phyloP scores from a whole-genome alignment of 2,113 vertebrate genomes.

The Meleagris gallopavo region DNA sequence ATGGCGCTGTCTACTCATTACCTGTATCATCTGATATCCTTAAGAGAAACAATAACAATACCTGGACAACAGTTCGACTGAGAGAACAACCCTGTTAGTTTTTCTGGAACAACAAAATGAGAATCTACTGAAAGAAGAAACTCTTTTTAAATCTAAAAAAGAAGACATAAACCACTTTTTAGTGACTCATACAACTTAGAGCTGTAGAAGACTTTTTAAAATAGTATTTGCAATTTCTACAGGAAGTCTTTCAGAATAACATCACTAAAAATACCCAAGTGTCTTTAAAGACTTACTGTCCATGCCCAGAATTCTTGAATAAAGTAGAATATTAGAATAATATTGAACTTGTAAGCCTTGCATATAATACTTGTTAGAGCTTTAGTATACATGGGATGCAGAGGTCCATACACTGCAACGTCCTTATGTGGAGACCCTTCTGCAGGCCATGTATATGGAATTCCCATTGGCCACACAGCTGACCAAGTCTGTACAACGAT shows the following conservation, averaged over 20 bases:
- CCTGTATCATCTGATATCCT: neutral
- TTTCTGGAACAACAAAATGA: neutral
- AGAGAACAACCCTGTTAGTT: neutral
- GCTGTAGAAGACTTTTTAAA: conserved; percentile 41
- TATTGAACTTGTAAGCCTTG: neutral
- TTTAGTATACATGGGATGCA: neutral
- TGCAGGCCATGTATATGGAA: neutral
- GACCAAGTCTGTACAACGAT: neutral
- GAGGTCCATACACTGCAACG: neutral
- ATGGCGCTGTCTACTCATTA: neutral
- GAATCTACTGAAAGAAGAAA: neutral
- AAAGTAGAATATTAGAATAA: conserved; percentile 19
- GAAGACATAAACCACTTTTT: conserved; percentile 2
- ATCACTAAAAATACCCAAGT: conserved; percentile 33
- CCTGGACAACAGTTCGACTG: neutral
- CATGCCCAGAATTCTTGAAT: neutral
- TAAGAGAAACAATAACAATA: neutral
- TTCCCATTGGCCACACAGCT: neutral
- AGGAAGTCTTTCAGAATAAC: conserved; percentile 42
- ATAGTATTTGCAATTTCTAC: conserved; percentile 44
- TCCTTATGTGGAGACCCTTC: neutral
- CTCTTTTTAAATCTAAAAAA: neutral
- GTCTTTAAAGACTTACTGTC: conserved; percentile 32
- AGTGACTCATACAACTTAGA: conserved; percentile 52
- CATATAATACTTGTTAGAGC: neutral